Evolutionary conservation across 2,888 invertebrate genomes (phyloP).

Genomic region (Zygogramma bicolorata): DNA sequence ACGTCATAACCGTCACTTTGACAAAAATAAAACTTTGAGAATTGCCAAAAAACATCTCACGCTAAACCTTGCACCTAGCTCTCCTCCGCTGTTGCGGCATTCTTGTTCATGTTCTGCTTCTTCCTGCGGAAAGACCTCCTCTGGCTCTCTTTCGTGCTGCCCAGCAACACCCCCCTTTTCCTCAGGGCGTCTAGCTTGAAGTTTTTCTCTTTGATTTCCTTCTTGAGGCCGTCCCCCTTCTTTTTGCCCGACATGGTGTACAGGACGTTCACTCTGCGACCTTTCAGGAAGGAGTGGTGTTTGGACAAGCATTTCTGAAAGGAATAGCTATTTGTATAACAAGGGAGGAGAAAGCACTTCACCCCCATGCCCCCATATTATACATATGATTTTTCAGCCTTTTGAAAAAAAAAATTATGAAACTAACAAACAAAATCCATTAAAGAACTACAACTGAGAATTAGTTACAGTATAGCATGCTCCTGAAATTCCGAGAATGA

Average conservation of each 20-base stretch:
- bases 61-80: background rate
- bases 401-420: too few relatives aligned
- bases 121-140: conserved; percentile 59
- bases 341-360: too few relatives aligned
- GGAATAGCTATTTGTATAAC: too few relatives aligned
- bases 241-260: conserved; percentile 64
- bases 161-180: conserved; percentile 63
- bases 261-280: conserved; percentile 65
- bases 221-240: conserved; percentile 57
- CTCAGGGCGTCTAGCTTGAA: conserved; percentile 66
- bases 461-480: too few relatives aligned
- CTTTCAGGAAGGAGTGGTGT: conserved; percentile 64
- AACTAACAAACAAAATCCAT: too few relatives aligned
- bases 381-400: too few relatives aligned
- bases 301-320: conserved; percentile 67
- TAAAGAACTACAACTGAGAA: too few relatives aligned
- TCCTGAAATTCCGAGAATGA: too few relatives aligned
- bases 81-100: background rate
- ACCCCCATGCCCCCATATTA: too few relatives aligned
- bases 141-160: conserved; percentile 59
- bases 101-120: conserved; percentile 37
- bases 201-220: conserved; percentile 64
- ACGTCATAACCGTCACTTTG: background rate
- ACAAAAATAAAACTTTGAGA: background rate
- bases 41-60: background rate